A percentile compares a stretch with the other conserved stretches of the same genome.
phyloP scores from a whole-genome alignment of 1,140 invertebrate species.

The Patella vulgata region DNA sequence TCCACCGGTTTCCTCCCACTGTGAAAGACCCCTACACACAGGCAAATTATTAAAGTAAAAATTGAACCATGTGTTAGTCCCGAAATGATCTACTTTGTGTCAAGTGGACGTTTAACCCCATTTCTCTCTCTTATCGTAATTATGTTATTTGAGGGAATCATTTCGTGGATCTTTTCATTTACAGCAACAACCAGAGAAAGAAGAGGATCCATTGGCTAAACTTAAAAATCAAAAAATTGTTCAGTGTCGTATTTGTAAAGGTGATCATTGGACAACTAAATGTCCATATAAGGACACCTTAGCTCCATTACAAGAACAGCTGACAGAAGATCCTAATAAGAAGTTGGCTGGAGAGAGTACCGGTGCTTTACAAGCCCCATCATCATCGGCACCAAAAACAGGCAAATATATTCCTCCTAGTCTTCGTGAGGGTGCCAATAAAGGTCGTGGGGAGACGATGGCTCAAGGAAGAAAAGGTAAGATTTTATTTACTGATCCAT shows the following conservation, averaged over 20 bases:
- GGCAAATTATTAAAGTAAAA: too few species aligned
- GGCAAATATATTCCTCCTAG: slow-evolving; percentile 82
- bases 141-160: too few species aligned
- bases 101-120: too few species aligned
- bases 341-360: slow-evolving; percentile 30
- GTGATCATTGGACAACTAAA: slow-evolving; percentile 95
- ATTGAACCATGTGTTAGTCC: too few species aligned
- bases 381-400: slow-evolving; percentile 19
- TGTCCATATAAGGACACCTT: slow-evolving; percentile 95
- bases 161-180: slow-evolving; percentile 16
- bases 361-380: slow-evolving; percentile 14
- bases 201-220: slow-evolving; percentile 85
- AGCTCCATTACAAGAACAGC: slow-evolving; percentile 52
- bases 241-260: slow-evolving; percentile 92
- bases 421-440: slow-evolving; percentile 81
- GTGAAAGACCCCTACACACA: too few species aligned
- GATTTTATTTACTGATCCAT: neutral
- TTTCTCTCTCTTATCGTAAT: too few species aligned
- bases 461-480: slow-evolving; percentile 52
- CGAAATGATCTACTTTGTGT: too few species aligned
- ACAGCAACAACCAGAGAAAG: slow-evolving; percentile 65
- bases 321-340: slow-evolving; percentile 42
- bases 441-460: slow-evolving; percentile 79
- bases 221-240: slow-evolving; percentile 83
- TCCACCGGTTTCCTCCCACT: too few species aligned